These are phyloP conservation scores for Oedothorax gibbosus DNA, from an alignment of 1,140 invertebrate species.

Conservation along the genomic window DNA sequence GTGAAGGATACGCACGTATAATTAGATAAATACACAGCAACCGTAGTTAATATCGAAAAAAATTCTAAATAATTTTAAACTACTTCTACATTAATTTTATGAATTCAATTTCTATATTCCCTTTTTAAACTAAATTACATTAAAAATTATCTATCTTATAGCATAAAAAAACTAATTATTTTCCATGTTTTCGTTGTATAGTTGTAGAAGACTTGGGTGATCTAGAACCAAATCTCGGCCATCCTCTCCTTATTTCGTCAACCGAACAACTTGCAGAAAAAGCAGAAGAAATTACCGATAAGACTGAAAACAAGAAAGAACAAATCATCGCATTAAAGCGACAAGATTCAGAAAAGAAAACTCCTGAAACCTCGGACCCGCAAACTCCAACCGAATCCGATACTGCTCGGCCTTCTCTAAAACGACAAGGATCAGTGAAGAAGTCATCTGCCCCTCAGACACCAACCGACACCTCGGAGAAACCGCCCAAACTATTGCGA, in stretches of 20 bases:
- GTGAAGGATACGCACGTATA: too few species aligned
- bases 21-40: too few species aligned
- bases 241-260: neutral
- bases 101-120: too few species aligned
- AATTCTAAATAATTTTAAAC: too few species aligned
- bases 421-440: slow-evolving; percentile 27
- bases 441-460: slow-evolving; percentile 37
- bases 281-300: slow-evolving; percentile 53
- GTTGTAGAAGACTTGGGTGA: slow-evolving; percentile 57
- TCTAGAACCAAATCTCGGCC: slow-evolving; percentile 38
- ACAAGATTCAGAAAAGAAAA: slow-evolving; percentile 27
- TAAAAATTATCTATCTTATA: neutral
- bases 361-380: slow-evolving; percentile 18
- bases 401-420: neutral
- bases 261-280: slow-evolving; percentile 19
- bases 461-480: slow-evolving; percentile 13
- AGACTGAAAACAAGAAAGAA: slow-evolving; percentile 26
- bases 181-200: slow-evolving; percentile 6
- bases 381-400: slow-evolving; percentile 28
- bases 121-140: too few species aligned
- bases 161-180: neutral
- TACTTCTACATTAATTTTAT: too few species aligned
- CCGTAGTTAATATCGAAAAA: too few species aligned
- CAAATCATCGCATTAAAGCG: slow-evolving; percentile 60
- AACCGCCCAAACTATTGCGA: neutral